Conservation (phyloP, 1,140 invertebrate genomes). For the Frieseomelitta varia region DNA sequence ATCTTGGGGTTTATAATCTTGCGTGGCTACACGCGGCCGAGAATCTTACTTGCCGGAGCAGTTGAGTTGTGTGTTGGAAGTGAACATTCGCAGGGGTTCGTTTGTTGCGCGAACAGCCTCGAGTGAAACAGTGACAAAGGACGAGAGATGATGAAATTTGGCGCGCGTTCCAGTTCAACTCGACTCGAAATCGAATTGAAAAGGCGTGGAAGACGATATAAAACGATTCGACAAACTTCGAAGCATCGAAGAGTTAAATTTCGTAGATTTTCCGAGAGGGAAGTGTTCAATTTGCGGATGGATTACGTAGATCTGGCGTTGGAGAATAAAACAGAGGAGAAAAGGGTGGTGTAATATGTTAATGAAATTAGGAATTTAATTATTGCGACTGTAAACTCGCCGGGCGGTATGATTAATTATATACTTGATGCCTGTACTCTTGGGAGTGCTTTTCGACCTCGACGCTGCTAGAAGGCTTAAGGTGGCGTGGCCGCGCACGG, state of each 20-base stretch:
- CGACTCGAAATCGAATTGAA: no score
- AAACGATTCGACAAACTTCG: neutral
- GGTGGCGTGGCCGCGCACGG: neutral
- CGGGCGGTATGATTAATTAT: neutral
- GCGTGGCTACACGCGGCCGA: no score
- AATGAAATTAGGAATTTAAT: conserved; percentile 13
- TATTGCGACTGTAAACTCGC: neutral
- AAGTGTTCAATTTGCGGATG: neutral
- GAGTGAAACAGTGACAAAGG: neutral
- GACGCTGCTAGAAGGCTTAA: neutral
- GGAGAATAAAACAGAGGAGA: neutral
- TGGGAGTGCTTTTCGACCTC: neutral
- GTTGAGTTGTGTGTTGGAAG: neutral
- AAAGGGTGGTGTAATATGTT: neutral
- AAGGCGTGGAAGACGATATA: no score
- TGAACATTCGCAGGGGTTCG: neutral
- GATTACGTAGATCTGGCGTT: neutral
- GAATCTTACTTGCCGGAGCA: neutral
- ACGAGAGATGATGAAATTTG: no score
- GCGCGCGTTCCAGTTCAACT: no score
- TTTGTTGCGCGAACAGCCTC: neutral
- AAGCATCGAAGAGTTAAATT: neutral
- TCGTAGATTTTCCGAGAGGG: neutral
- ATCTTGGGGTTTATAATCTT: neutral
- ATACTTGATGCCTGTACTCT: neutral